Base-by-base conservation (phyloP, 1,140 invertebrate genomes). In the Apocrypta bakeri region DNA sequence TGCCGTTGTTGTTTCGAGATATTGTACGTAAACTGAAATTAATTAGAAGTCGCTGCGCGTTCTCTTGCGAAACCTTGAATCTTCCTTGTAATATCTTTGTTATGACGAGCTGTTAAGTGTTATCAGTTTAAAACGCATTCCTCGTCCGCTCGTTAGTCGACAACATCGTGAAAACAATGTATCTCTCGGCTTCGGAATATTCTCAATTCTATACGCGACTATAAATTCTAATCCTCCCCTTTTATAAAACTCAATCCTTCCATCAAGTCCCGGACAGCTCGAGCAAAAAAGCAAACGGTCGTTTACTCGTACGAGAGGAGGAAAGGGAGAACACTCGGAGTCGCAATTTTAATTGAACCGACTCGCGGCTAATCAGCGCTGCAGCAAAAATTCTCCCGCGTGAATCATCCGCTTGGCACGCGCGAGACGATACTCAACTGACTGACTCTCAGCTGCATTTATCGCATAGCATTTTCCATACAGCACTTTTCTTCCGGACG, bases 361-460 rank as follows among this genome's bases (percentile, higher is more conserved):
- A 17, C 24, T 21, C 56, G n/a, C 21, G 31, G 2, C 31, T 64
- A 29, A 78, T 78, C 76, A 64, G 40, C 37, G 33, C 6, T 0
- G 37, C 33, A 33, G 2, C 64, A 21, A 76, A 64, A 76, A 64
- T n/a, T 37, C 8, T 1, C n/a, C 48, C 33, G n/a, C 9, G 37
- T 79, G 76, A 79, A 79, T 79, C 66, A 79, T 40, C 25, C 21
- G 33, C 40, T 79, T 2, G 64, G 64, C 37, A 56, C 17, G 76
- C 64, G 9, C 21, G 40, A 42, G 48, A 68, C 24, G 37, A 56
- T 31, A 69, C 8, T 29, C 8, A 56, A 4, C n/a, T n/a, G n/a
- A n/a, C n/a, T n/a, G 14, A n/a, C 48, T 56, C 17, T 2, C 3
- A 9, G 61, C 40, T 27, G 14, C 9, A 37, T n/a, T 61, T 72